Base-by-base conservation (phyloP, 2,797 vertebrate species). In the Huso huso region DNA sequence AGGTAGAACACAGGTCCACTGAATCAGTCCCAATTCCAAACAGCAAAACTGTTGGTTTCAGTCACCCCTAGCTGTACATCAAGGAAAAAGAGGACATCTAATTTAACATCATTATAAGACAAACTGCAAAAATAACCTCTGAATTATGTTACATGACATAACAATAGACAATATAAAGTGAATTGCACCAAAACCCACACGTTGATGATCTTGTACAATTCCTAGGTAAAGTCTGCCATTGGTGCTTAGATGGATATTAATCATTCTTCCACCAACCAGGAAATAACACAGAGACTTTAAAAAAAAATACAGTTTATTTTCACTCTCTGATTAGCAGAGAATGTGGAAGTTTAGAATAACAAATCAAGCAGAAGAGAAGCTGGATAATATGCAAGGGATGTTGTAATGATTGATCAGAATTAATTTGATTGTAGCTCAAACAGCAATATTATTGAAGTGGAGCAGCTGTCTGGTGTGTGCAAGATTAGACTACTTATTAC, bases 321-420 rank as follows among this genome's bases (percentile, higher is more conserved):
- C 80, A 78, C 86, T 85, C 73, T 84, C 76, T 88, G 84, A 90
- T 88, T 87, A 87, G 79, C 74, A 71, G 71, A 76, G 75, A 76
- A 83, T 79, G 74, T 79, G 77, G 73, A 82, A 82, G 81, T 72
- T 75, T 70, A 75, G 68, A 59, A 61, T 74, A 50, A 7, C 70
- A 76, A 70, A 76, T 83, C 77, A 80, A 77, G 77, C 77, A 76
- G 77, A 74, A 9, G 48, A 72, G 76, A 74, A 71, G 77, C 74
- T 79, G 82, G 77, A 81, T 72, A 71, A 82, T 83, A 79, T 82
- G 82, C 82, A 87, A 80, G 84, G 82, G 76, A 62, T 73, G 72
- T 76, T 81, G 83, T 71, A 81, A 78, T 78, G 81, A 88, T 89
- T 89, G 89, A 86, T 85, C 82, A 76, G 81, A 82, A 87, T 82